Evolutionary conservation across 2,797 vertebrate genomes (phyloP), one percentile per base, ranked within the genome.

Genomic region (Crax fasciolata): DNA sequence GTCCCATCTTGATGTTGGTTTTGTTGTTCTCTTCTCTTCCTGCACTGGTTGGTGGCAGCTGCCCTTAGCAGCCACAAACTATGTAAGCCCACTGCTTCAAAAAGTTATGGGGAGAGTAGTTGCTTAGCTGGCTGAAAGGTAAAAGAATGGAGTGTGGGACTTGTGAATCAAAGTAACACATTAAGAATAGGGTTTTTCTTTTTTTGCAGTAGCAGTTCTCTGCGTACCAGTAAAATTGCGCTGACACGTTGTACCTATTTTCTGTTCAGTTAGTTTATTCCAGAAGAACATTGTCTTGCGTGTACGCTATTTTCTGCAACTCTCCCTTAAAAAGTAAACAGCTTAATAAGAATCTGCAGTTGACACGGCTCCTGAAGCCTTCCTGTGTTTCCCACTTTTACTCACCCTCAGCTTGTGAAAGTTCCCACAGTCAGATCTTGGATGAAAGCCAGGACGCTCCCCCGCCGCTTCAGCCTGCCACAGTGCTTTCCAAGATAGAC

Each of bases 361-460:
- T 95, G 72, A 55, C 88, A 49, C 52, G 74, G 57, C 49, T 95
- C 13, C 80, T 30, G 65, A 65, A 91, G 63, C 86, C 71, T 87
- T 93, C 59, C 67, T 84, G 58, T 67, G 59, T 79, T 95, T 91
- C 79, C 73, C 73, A 39, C 87, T 94, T 90, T 25, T 57, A 30
- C 88, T 96, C 30, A 85, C 43, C 41, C 71, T 87, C 77, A 32
- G 71, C 74, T 83, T 88, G 73, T 1, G 52, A 48, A 77, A 80
- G 67, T 94, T 95, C 85, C 89, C 91, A 90, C 83, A 92, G 87
- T 74, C 24, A 38, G 57, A 30, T 32, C 54, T 65, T 96, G 95
- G 91, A 63, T 10, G 35, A 48, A 71, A 88, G 87, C 90, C 96
- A 96, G 88, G 9, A 8, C 0, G 2, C 61, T 88, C 44, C 71